Base-by-base conservation (phyloP, 2,113 vertebrate species). In the Brachypodius melanocephalos region DNA sequence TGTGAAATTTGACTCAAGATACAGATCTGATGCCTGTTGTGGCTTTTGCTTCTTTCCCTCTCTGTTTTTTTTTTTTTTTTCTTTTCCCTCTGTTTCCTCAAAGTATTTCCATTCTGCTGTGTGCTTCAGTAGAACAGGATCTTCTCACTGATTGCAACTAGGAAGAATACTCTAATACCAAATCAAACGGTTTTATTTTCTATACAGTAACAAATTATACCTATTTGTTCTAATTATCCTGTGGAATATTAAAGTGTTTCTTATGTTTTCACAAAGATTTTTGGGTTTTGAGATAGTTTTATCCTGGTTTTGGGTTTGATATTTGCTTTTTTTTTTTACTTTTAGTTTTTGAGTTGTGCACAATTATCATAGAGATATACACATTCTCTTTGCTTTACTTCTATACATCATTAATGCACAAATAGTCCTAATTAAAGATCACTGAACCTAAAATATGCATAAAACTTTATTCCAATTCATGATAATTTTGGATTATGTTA, bases 391-490 rank as follows among this genome's bases (percentile, higher is more conserved):
- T 94, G 49, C 42, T 90, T 93, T 88, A 75, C 32, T 67, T 51
- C 40, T 84, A 22, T 45, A 29, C 42, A 58, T 77, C 31, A 77
- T 95, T 95, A 91, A 85, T 36, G 58, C 25, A 91, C 3, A 93
- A 90, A 93, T 89, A 92, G 19, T 85, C 73, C 55, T 89, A 96
- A 95, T 85, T 95, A 90, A 84, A 93, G 26, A 93, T 88, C 71
- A 89, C 26, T 85, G 68, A 93, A 68, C 77, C 55, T 61, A 92
- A 95, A 95, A 96, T 62, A 89, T 65, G 2, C 88, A 93, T 72
- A 90, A 88, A 95, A 89, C 34, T 87, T 92, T 90, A 83, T 54
- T 73, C n/a, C n/a, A 73, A n/a, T 46, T 19, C 9, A 18, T 55
- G 4, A 54, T 66, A 93, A 17, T 85, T 95, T 88, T n/a, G 55